Percentiles rank a stretch among this genome's conserved stretches.
Conservation (phyloP, 2,888 invertebrate genomes). For the Amiota minor region DNA sequence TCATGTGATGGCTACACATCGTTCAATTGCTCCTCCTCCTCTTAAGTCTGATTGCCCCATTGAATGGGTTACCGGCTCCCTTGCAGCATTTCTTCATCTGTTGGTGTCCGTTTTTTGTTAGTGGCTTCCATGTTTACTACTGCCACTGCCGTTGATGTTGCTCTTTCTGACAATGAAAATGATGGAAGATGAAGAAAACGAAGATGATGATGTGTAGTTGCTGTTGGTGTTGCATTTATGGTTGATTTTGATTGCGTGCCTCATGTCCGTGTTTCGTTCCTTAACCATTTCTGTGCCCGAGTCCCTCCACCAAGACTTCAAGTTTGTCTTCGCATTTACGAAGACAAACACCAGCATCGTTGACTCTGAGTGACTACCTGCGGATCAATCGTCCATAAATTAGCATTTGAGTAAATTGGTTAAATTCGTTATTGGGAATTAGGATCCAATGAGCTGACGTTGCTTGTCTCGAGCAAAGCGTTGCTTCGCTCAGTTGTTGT, state of each 20-base stretch:
- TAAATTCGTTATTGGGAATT: slow-evolving; percentile 72
- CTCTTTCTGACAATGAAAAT: slow-evolving; percentile 32
- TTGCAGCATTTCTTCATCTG: slow-evolving; percentile 28
- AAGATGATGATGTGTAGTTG: slow-evolving; percentile 49
- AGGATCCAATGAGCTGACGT: slow-evolving; percentile 65
- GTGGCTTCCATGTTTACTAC: slow-evolving; percentile 64
- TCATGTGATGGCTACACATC: neutral
- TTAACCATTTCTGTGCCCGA: neutral
- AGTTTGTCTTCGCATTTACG: neutral
- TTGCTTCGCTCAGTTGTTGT: slow-evolving; percentile 35
- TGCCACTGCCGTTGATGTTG: slow-evolving; percentile 52
- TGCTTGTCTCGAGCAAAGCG: slow-evolving; percentile 32
- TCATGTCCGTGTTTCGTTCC: slow-evolving; percentile 18
- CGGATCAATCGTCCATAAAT: slow-evolving; percentile 72
- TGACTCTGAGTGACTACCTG: slow-evolving; percentile 60
- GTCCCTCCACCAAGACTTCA: neutral
- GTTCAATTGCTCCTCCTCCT: neutral
- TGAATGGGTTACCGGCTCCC: neutral
- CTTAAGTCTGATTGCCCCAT: neutral
- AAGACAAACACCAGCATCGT: slow-evolving; percentile 9
- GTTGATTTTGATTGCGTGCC: slow-evolving; percentile 62
- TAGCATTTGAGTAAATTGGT: slow-evolving; percentile 73
- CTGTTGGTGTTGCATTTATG: slow-evolving; percentile 39
- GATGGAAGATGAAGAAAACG: slow-evolving; percentile 41
- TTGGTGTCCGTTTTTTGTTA: neutral